These are phyloP conservation scores for Aphrocallistes beatrix DNA, from an alignment of 37 sponge, comb jelly and placozoan genomes.

Conservation along the genomic window DNA sequence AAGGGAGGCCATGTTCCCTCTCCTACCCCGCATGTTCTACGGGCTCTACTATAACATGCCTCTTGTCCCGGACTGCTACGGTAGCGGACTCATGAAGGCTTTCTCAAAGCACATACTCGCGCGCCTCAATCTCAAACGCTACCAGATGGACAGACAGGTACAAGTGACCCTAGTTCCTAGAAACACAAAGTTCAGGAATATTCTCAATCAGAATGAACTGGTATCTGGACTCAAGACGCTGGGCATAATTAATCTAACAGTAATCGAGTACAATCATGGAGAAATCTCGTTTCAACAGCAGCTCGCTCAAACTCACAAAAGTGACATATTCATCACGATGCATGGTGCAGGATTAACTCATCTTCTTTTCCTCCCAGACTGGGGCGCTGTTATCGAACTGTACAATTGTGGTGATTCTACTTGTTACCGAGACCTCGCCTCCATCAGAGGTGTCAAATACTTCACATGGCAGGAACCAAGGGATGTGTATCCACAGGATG, in stretches of 20 bases:
- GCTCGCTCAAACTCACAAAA: conserved; percentile 51
- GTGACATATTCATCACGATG: conserved; percentile 81
- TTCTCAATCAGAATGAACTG: conserved; percentile 70
- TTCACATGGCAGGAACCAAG: conserved; percentile 62
- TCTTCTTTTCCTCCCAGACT: conserved; percentile 80
- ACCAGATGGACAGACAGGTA: conserved; percentile 24
- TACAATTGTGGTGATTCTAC: conserved; percentile 70
- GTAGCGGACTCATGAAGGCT: conserved; percentile 69
- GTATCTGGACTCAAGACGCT: not conserved
- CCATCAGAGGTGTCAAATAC: conserved; percentile 59
- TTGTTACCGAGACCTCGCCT: conserved; percentile 76
- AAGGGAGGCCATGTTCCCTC: conserved; percentile 64
- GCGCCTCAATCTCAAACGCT: conserved; percentile 38
- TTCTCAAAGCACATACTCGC: conserved; percentile 48
- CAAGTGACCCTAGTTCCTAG: conserved; percentile 67
- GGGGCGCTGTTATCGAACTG: conserved; percentile 82
- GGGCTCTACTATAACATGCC: conserved; percentile 77
- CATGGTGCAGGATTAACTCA: conserved; percentile 87
- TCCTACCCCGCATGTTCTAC: conserved; percentile 63
- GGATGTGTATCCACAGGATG: conserved; percentile 38
- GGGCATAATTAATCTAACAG: not conserved
- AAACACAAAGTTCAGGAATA: conserved; percentile 49
- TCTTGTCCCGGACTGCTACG: conserved; percentile 47
- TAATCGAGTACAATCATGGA: conserved; percentile 22
- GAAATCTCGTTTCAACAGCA: not conserved